Evolutionary conservation across 2,888 invertebrate genomes (phyloP).

Genomic region (Anoncus sp.): DNA sequence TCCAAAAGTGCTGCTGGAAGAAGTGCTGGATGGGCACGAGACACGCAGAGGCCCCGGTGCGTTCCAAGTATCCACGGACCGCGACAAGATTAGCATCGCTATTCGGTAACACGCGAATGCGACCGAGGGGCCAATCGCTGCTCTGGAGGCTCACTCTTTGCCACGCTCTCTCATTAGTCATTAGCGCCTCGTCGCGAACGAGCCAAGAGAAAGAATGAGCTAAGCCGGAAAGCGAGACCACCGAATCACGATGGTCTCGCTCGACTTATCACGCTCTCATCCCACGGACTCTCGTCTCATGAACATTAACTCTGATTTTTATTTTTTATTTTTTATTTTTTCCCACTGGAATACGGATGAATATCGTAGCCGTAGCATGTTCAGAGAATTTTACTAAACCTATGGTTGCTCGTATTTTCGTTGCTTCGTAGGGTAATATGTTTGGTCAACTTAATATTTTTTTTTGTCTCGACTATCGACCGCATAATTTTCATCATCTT

Average conservation of each 20-base stretch:
- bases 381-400: constrained; percentile 18
- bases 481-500: background rate
- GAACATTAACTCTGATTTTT: constrained; percentile 37
- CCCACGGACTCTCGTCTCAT: constrained; percentile 42
- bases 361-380: constrained; percentile 38
- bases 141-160: constrained; percentile 62
- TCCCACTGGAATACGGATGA: constrained; percentile 28
- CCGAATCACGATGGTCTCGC: constrained; percentile 65
- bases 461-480: background rate
- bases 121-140: constrained; percentile 71
- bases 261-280: constrained; percentile 51
- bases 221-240: constrained; percentile 45
- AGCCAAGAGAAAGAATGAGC: constrained; percentile 48
- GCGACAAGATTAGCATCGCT: constrained; percentile 79
- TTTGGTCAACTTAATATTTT: background rate
- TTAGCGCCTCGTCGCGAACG: constrained; percentile 71
- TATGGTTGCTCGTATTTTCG: background rate
- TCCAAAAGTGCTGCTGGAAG: constrained; percentile 57
- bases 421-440: background rate
- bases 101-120: constrained; percentile 78
- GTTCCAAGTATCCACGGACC: constrained; percentile 76
- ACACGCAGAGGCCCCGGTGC: constrained; percentile 70
- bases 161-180: constrained; percentile 71
- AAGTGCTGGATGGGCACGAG: constrained; percentile 67
- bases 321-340: constrained; percentile 41